Evolutionary conservation across 2,888 invertebrate species (phyloP), one percentile per base, ranked within the genome.

Genomic region (Melanostoma scalare): DNA sequence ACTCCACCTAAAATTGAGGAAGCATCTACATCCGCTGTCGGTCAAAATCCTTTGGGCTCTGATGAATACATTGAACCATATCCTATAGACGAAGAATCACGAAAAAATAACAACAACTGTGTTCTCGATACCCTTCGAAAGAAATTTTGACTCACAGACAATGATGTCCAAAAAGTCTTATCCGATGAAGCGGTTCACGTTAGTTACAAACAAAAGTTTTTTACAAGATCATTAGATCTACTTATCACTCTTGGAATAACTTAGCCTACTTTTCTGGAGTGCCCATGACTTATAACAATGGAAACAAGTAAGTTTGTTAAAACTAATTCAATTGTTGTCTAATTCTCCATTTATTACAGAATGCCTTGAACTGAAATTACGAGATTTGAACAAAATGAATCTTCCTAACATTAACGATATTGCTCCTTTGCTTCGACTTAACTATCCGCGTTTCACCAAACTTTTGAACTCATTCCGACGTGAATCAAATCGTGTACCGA

Each of bases 381-480:
- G 88, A 35, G 75, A 93, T 4, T 87, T 94, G 44, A 87, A 89
- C 33, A 86, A 89, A 35, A 89, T 93, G 77, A 91, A 92, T 75
- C 92, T 93, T 71, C 87, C 88, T 61, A 90, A 91, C 67, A 86
- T 91, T 0, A 92, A 93, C 86, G 92, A 94, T 90, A 92, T 93
- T 76, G 85, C 91, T 48, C 93, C 93, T 1, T 93, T 93, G 86
- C 88, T 92, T 81, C 90, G 91, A 63, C 87, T 93, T 50, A 90
- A 93, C 1, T 38, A 90, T 1, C 20, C 20, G 20, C 20, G 20
- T 20, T 20, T 20, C 20, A 20, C 20, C 1, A 20, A 20, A 20
- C 20, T 20, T 20, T 20, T 20, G 20, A 20, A 20, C 20, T 20
- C 20, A 20, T 20, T 20, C 20, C 20, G 20, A 20, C 20, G 20